Conservation (phyloP, 2,888 invertebrate genomes). For the Desoria tigrina region DNA sequence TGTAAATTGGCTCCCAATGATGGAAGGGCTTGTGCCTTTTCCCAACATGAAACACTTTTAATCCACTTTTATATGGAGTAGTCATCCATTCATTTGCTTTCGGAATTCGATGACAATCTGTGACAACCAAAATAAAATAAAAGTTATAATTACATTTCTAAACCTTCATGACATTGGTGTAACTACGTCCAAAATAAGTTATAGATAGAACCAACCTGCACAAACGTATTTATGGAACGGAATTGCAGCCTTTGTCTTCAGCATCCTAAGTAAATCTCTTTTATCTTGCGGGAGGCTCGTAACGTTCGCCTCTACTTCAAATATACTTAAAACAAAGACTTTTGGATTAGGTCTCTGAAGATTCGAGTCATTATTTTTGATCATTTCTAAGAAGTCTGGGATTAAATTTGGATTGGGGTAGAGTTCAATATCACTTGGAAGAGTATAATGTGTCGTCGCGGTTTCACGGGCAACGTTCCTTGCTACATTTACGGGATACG, state of each 20-base stretch:
- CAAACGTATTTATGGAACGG: slow-evolving; percentile 90
- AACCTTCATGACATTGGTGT: too few relatives aligned
- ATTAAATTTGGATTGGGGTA: slow-evolving; percentile 81
- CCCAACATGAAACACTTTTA: slow-evolving; percentile 84
- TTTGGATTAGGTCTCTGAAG: slow-evolving; percentile 61
- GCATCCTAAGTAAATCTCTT: slow-evolving; percentile 67
- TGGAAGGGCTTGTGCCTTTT: slow-evolving; percentile 76
- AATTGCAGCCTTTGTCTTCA: slow-evolving; percentile 76
- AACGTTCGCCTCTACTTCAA: slow-evolving; percentile 73
- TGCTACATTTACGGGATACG: slow-evolving; percentile 88
- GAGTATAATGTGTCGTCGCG: slow-evolving; percentile 77
- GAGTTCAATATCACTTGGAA: slow-evolving; percentile 86
- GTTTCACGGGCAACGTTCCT: slow-evolving; percentile 82
- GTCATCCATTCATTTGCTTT: slow-evolving; percentile 81
- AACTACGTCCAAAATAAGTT: too few relatives aligned
- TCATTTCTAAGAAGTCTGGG: slow-evolving; percentile 80
- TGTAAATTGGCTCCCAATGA: slow-evolving; percentile 93
- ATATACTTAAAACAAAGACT: slow-evolving; percentile 84
- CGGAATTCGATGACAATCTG: slow-evolving; percentile 85
- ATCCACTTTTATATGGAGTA: slow-evolving; percentile 53
- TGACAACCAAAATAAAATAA: too few relatives aligned
- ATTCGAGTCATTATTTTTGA: slow-evolving; percentile 64
- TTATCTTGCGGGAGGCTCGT: slow-evolving; percentile 69
- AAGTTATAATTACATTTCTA: too few relatives aligned
- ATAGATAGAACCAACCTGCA: too few relatives aligned